Evolutionary conservation across 2,797 vertebrate genomes (phyloP).

Genomic region (Linurgus olivaceus): DNA sequence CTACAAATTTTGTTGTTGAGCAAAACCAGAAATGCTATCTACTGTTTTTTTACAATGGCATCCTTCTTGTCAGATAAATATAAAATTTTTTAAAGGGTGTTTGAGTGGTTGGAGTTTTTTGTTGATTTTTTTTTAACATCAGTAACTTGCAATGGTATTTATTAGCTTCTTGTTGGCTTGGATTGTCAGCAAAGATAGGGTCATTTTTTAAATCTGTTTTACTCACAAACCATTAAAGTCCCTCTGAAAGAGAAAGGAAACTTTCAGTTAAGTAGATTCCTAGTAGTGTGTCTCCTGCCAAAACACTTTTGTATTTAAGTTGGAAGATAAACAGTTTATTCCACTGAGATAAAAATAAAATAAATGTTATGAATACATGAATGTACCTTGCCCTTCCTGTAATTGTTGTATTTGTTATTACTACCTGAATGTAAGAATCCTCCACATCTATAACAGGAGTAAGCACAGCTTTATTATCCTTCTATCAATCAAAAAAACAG

Average conservation of each 20-base stretch:
- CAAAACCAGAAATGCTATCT: not conserved
- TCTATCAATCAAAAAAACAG: not conserved
- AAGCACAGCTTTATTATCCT: not conserved
- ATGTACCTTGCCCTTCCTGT: not conserved
- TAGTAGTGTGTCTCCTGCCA: not conserved
- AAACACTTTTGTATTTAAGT: not conserved
- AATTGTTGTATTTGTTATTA: not conserved
- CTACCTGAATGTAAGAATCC: not conserved
- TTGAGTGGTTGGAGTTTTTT: not conserved
- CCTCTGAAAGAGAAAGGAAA: not conserved
- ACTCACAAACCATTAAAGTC: not conserved
- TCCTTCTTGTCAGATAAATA: not conserved
- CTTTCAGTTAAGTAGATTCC: not conserved
- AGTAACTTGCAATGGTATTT: not conserved
- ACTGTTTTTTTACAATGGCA: accelerated
- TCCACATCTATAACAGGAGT: not conserved
- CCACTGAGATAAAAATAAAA: not conserved
- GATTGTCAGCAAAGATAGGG: not conserved
- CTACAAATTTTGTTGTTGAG: not conserved
- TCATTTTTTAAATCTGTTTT: not conserved
- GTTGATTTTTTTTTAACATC: not conserved
- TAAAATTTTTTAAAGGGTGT: not conserved
- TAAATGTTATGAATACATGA: not conserved
- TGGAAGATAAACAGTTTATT: not conserved
- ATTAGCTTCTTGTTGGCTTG: not conserved